phyloP scores from a whole-genome alignment of 30 jellyfish, hydroid and myxozoan species.

The Chrysaora quinquecirrha region DNA sequence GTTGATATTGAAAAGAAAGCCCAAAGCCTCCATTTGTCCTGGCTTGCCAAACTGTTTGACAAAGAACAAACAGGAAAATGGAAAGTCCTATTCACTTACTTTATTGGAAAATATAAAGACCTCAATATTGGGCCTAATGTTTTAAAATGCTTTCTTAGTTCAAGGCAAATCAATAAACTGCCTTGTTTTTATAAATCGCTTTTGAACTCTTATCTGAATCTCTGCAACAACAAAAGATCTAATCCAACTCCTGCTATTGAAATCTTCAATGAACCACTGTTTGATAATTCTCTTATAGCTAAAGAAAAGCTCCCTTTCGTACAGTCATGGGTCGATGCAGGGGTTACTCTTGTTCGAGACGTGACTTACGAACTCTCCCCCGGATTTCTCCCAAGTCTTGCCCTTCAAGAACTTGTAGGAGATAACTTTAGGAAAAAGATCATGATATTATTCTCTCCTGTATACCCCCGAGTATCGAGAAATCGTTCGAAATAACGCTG shows the following conservation, averaged over 20 bases:
- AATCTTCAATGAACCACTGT: constrained; percentile 16
- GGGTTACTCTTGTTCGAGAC: constrained; percentile 1
- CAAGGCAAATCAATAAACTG: not conserved
- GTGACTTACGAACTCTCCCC: constrained; percentile 15
- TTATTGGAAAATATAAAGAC: not conserved
- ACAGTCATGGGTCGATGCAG: constrained; percentile 11
- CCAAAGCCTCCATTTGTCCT: constrained; percentile 8
- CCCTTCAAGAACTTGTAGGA: no score
- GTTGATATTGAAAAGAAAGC: constrained; percentile 7
- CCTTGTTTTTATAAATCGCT: constrained; percentile 4
- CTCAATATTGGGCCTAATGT: not conserved
- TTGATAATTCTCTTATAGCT: not conserved
- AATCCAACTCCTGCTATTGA: not conserved
- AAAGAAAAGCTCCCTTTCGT: no score
- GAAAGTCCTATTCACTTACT: not conserved
- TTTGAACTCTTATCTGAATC: not conserved
- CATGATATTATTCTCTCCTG: not conserved
- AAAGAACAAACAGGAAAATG: constrained; percentile 10
- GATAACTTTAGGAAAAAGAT: no score
- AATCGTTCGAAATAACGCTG: not conserved
- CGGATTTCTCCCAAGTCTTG: constrained; percentile 14
- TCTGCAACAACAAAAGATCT: not conserved
- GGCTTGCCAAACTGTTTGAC: constrained; percentile 24
- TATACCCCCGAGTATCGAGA: not conserved
- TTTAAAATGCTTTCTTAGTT: not conserved